These are phyloP conservation scores for Lagenorhynchus albirostris DNA, from an alignment of 2,113 vertebrate genomes.

Conservation along the genomic window DNA sequence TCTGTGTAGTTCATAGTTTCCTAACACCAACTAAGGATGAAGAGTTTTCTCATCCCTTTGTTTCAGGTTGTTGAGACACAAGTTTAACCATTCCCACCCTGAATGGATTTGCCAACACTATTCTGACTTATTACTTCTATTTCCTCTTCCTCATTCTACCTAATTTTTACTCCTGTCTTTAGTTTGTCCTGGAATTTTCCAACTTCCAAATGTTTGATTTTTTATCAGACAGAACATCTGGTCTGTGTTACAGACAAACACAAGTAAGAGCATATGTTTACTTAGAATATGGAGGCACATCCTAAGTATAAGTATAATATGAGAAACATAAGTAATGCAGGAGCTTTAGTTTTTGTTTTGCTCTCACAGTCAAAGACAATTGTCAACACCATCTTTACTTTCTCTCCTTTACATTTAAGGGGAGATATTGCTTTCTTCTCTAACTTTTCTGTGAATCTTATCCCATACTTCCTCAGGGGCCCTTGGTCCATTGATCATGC, in stretches of 20 bases:
- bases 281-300: background rate
- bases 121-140: background rate
- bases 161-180: background rate
- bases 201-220: background rate
- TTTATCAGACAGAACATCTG: background rate
- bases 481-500: background rate
- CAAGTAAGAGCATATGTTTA: background rate
- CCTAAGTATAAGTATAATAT: background rate
- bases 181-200: background rate
- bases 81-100: background rate
- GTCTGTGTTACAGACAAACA: background rate
- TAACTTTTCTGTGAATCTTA: background rate
- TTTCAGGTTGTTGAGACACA: background rate
- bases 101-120: background rate
- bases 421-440: background rate
- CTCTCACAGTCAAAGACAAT: background rate
- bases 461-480: rapidly evolving
- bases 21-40: background rate
- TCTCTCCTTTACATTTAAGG: background rate
- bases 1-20: background rate
- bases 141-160: background rate
- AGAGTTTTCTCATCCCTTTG: background rate
- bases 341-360: background rate
- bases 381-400: background rate
- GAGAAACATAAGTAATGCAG: background rate